These are phyloP conservation scores for Carapus acus DNA, from an alignment of 2,797 vertebrate genomes.

Conservation along the genomic window DNA sequence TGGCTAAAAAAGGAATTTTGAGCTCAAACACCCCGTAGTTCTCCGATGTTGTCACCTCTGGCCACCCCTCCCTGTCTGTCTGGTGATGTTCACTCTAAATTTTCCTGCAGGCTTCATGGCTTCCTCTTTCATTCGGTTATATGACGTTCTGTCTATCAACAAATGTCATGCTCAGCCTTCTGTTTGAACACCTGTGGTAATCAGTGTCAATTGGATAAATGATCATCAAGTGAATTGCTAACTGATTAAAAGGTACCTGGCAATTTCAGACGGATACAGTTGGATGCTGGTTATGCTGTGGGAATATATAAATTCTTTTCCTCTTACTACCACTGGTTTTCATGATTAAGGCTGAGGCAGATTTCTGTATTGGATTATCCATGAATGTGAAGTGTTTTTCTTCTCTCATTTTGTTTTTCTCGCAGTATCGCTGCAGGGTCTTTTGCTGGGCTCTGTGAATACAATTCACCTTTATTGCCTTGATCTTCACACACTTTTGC, in stretches of 20 bases:
- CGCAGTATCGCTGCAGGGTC: constrained; percentile 30
- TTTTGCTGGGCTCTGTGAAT: constrained; percentile 24
- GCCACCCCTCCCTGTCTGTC: constrained; percentile 44
- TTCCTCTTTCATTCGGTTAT: constrained; percentile 46
- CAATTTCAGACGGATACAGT: background rate
- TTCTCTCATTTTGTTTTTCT: constrained; percentile 12
- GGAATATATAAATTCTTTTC: constrained; percentile 11
- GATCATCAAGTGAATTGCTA: background rate
- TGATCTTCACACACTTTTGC: constrained; percentile 38
- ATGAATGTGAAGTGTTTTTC: constrained; percentile 25
- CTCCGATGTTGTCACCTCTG: constrained; percentile 40
- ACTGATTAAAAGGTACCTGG: background rate
- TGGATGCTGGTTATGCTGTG: background rate
- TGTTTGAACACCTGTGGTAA: constrained; percentile 41
- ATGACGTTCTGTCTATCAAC: constrained; percentile 47
- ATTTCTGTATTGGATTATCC: constrained; percentile 43
- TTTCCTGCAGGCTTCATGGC: constrained; percentile 46
- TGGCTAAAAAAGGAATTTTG: constrained; percentile 47
- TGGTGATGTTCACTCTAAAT: constrained; percentile 58
- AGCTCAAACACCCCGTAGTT: constrained; percentile 40
- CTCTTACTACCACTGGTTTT: constrained; percentile 37
- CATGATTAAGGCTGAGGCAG: constrained; percentile 34
- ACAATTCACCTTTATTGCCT: constrained; percentile 47
- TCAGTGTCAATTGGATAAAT: constrained; percentile 22
- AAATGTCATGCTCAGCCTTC: constrained; percentile 32